phyloP scores from a whole-genome alignment of 1,140 invertebrate genomes.

The Triops cancriformis region DNA sequence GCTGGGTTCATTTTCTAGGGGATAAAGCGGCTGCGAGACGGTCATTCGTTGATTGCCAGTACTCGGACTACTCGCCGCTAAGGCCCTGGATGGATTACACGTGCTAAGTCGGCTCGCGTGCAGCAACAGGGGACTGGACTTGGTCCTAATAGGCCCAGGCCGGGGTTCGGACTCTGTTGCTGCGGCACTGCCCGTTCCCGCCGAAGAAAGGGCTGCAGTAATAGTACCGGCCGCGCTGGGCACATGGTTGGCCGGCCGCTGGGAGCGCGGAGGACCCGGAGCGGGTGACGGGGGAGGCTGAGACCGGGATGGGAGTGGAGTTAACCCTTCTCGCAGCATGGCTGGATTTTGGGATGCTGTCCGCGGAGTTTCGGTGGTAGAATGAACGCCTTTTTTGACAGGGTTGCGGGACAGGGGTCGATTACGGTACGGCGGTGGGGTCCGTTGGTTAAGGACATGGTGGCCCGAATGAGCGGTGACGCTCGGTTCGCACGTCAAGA shows the following conservation, averaged over 20 bases:
- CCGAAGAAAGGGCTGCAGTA: too few species aligned
- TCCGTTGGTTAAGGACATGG: background rate
- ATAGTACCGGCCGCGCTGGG: too few species aligned
- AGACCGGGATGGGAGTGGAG: too few species aligned
- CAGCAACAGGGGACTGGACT: slow-evolving; percentile 2
- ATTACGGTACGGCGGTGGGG: background rate
- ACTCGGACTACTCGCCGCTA: background rate
- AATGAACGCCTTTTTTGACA: background rate
- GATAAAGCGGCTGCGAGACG: background rate
- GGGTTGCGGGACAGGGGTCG: background rate
- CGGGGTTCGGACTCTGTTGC: background rate
- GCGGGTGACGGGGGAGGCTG: too few species aligned
- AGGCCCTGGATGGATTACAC: background rate
- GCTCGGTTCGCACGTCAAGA: background rate
- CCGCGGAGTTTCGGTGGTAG: background rate
- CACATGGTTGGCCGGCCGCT: background rate
- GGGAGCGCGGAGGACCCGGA: background rate
- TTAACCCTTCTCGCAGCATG: too few species aligned
- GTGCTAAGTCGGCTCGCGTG: background rate
- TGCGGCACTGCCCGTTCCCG: background rate
- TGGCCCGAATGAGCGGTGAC: background rate
- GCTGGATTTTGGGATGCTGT: too few species aligned
- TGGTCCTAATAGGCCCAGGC: background rate
- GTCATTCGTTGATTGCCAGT: background rate
- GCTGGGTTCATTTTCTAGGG: background rate